Conservation (phyloP, 1,140 invertebrate genomes). For the Lepidurus packardi region DNA sequence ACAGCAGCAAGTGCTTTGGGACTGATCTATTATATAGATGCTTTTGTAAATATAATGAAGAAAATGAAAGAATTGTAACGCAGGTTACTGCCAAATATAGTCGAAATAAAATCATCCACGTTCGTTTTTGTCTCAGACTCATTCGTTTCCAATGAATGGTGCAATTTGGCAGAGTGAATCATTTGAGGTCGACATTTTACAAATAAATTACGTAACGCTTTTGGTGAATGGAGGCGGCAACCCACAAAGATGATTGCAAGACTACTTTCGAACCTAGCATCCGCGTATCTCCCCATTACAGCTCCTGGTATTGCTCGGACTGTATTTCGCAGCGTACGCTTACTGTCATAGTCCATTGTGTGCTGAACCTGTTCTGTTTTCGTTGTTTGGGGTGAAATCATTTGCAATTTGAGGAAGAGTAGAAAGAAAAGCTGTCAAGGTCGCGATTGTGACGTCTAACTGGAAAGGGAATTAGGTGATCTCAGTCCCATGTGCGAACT, state of each 20-base stretch:
- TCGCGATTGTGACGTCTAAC: not conserved
- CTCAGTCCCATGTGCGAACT: not conserved
- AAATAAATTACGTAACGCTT: not conserved
- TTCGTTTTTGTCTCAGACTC: not conserved
- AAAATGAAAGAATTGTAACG: not conserved
- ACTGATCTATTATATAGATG: slow-evolving; percentile 16
- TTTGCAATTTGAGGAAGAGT: not conserved
- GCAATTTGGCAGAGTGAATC: not conserved
- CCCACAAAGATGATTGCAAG: not conserved
- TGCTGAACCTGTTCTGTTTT: not conserved
- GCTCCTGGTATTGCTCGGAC: not conserved
- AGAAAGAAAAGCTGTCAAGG: not conserved
- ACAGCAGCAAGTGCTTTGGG: not conserved
- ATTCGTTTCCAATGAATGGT: not conserved
- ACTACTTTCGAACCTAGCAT: not conserved
- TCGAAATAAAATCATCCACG: not conserved
- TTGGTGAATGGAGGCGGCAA: not conserved
- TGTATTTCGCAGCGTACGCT: not conserved
- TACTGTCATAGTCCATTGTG: not conserved
- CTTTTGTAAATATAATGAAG: slow-evolving; percentile 16
- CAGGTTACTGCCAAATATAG: slow-evolving; percentile 13
- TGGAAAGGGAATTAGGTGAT: not conserved
- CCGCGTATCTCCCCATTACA: slow-evolving; percentile 7
- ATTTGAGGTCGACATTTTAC: not conserved
- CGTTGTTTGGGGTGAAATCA: not conserved